Evolutionary conservation across 2,797 vertebrate species (phyloP).

Genomic region (Dermochelys coriacea): DNA sequence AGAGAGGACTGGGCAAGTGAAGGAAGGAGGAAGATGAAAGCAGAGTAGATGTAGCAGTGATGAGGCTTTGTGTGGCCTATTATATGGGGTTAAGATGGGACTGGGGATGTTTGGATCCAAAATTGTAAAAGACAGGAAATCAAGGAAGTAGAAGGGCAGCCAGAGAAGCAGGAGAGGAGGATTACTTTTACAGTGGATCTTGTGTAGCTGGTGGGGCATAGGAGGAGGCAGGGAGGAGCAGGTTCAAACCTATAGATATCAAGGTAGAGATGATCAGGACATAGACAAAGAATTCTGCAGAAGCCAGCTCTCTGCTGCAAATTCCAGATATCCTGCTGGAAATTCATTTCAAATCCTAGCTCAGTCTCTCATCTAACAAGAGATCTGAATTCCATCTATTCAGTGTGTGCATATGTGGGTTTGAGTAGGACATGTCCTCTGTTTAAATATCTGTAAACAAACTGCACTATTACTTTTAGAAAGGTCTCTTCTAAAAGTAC

Average conservation of each 20-base stretch:
- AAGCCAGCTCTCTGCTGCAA: background rate
- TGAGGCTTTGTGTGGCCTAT: background rate
- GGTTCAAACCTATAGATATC: background rate
- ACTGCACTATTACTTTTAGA: background rate
- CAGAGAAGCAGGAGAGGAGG: background rate
- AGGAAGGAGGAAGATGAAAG: background rate
- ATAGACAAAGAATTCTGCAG: background rate
- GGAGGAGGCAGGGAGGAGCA: background rate
- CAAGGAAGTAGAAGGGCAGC: background rate
- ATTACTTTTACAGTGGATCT: background rate
- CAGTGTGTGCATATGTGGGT: background rate
- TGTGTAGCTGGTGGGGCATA: background rate
- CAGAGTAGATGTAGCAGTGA: background rate
- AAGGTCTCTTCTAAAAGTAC: background rate
- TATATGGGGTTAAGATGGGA: too few species aligned
- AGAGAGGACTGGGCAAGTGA: background rate
- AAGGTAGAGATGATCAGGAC: background rate
- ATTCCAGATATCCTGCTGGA: background rate
- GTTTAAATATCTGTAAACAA: background rate
- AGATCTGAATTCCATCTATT: background rate
- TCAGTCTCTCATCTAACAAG: background rate
- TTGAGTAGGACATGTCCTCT: background rate
- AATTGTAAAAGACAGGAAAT: background rate
- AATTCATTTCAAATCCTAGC: background rate
- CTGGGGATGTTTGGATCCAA: background rate